Conservation (phyloP, 2,113 vertebrate species). For the Esox niger region DNA sequence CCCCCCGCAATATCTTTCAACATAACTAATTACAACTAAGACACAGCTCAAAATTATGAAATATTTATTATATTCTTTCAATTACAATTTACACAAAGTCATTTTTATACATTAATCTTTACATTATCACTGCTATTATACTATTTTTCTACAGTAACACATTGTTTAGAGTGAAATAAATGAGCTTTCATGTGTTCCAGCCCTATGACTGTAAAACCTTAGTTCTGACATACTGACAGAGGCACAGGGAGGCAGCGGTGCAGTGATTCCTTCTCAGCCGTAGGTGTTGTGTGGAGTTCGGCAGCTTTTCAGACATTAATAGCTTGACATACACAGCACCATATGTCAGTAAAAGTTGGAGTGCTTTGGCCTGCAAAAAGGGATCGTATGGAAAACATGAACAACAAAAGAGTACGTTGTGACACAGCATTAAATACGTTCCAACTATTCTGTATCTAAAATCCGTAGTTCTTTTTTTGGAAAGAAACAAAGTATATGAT, state of each 20-base stretch:
- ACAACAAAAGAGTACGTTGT: neutral
- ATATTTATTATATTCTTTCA: constrained; percentile 34
- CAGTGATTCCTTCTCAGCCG: constrained; percentile 56
- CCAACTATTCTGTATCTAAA: no score
- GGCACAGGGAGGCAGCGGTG: constrained; percentile 57
- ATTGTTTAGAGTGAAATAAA: constrained; percentile 11
- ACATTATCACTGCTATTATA: constrained; percentile 35
- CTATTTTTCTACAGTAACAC: constrained; percentile 36
- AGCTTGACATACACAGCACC: constrained; percentile 72
- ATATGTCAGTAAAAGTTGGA: constrained; percentile 75
- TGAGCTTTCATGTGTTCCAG: constrained; percentile 1
- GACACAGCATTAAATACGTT: neutral
- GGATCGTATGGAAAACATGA: constrained; percentile 2
- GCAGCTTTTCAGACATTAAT: constrained; percentile 63
- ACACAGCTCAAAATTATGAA: constrained; percentile 16
- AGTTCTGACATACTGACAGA: constrained; percentile 71
- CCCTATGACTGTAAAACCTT: constrained; percentile 54
- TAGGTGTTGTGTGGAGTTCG: constrained; percentile 29
- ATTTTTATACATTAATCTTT: constrained; percentile 2
- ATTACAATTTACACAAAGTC: constrained; percentile 35
- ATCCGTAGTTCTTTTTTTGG: no score
- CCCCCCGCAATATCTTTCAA: neutral
- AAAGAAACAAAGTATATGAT: no score
- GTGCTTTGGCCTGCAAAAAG: constrained; percentile 62
- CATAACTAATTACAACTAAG: neutral